Evolutionary conservation across 1,140 invertebrate genomes (phyloP).

Genomic region (Macrobrachium nipponense): DNA sequence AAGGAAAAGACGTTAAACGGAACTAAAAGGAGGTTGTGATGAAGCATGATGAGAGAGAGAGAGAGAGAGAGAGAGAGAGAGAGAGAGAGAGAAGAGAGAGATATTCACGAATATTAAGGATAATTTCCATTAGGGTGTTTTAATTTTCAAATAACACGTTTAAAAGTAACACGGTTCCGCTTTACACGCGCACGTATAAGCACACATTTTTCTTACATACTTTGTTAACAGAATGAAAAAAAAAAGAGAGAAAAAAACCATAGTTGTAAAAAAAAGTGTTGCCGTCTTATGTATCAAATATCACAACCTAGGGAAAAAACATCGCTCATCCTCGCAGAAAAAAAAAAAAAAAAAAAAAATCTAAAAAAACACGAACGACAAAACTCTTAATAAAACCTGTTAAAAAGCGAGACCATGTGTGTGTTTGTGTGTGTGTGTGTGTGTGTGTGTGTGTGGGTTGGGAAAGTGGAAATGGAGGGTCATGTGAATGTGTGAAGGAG

Average conservation of each 20-base stretch:
- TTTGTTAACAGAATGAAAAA: no score
- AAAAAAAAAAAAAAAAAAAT: slow-evolving; percentile 1
- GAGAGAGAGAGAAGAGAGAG: slow-evolving; percentile 3
- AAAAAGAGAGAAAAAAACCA: no score
- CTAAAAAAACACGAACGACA: no score
- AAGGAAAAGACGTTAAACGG: neutral
- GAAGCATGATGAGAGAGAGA: neutral
- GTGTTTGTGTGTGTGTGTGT: slow-evolving; percentile 29
- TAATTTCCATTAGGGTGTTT: neutral
- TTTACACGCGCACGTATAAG: no score
- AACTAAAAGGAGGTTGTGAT: neutral
- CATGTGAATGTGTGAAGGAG: neutral
- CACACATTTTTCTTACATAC: no score
- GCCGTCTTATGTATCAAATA: no score
- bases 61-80: slow-evolving; percentile 1
- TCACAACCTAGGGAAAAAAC: no score
- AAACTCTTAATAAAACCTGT: neutral
- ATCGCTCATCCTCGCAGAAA: neutral
- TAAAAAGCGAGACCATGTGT: neutral
- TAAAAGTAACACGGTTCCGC: no score
- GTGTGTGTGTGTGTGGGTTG: slow-evolving; percentile 17
- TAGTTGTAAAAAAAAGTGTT: no score
- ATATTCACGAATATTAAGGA: neutral
- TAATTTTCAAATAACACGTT: neutral
- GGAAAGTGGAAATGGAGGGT: neutral